Conservation (phyloP, 2,113 vertebrate genomes). For the Semnornis frantzii region DNA sequence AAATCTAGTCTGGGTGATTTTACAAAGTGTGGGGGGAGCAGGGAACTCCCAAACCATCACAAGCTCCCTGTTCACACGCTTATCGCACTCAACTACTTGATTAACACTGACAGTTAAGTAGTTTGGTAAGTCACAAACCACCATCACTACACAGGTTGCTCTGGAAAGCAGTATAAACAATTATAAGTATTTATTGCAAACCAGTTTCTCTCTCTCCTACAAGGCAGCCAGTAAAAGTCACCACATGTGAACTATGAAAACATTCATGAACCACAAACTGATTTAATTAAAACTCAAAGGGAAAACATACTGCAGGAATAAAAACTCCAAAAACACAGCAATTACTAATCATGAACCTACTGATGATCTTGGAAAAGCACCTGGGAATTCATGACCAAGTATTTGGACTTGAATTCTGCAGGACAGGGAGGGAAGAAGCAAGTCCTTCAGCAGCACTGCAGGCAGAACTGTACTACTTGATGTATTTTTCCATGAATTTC, state of each 20-base stretch:
- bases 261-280: background rate
- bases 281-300: slow-evolving; percentile 34
- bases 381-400: slow-evolving; percentile 7
- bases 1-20: too few species aligned
- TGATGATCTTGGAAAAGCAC: slow-evolving; percentile 4
- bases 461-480: slow-evolving; percentile 86
- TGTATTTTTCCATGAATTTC: slow-evolving; percentile 99
- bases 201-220: slow-evolving; percentile 11
- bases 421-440: background rate
- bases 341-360: background rate
- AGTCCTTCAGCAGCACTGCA: slow-evolving; percentile 42
- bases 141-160: background rate
- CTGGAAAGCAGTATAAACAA: background rate
- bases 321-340: slow-evolving; percentile 5
- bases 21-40: too few species aligned
- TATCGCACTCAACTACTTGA: background rate
- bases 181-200: slow-evolving; percentile 50
- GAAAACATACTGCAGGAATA: slow-evolving; percentile 25
- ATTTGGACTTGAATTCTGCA: background rate
- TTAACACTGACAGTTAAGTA: background rate
- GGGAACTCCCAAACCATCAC: too few species aligned
- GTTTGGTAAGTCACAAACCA: background rate
- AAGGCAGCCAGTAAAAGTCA: background rate
- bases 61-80: background rate
- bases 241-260: background rate